Conservation (phyloP, 2,888 invertebrate genomes). For the Coecobrya sp. region DNA sequence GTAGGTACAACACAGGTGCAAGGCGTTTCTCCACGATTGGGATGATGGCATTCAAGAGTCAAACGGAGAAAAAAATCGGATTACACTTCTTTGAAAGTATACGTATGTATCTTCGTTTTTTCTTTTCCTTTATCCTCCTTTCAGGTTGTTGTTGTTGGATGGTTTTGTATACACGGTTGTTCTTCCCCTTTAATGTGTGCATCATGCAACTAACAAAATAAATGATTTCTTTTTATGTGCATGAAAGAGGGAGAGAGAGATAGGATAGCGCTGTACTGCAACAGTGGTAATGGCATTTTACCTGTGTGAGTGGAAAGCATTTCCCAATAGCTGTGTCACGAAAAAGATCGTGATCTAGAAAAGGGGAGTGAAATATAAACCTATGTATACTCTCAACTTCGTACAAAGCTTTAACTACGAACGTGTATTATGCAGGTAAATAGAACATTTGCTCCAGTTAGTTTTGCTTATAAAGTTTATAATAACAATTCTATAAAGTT, state of each 20-base stretch:
- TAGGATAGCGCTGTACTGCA: neutral
- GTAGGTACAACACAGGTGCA: conserved; percentile 54
- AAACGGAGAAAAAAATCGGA: conserved; percentile 66
- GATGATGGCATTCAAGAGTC: conserved; percentile 49
- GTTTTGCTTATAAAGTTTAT: conserved; percentile 49
- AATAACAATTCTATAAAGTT: conserved; percentile 28
- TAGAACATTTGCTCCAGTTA: conserved; percentile 57
- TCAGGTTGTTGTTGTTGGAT: conserved; percentile 17
- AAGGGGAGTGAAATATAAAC: conserved; percentile 58
- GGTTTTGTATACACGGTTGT: conserved; percentile 29
- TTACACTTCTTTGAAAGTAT: conserved; percentile 48
- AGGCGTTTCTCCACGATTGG: conserved; percentile 60
- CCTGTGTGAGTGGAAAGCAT: conserved; percentile 37
- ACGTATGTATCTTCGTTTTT: neutral
- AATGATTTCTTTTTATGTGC: conserved; percentile 69
- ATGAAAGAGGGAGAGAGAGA: conserved; percentile 36
- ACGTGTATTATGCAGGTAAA: neutral
- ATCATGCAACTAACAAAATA: conserved; percentile 74
- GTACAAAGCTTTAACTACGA: neutral
- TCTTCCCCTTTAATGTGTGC: conserved; percentile 66
- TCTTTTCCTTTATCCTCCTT: conserved; percentile 10
- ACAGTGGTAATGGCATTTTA: conserved; percentile 48
- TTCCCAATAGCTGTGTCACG: conserved; percentile 78
- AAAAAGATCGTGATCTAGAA: conserved; percentile 81
- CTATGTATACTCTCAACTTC: neutral